Base-by-base conservation (phyloP, 1,140 invertebrate species). In the Penaeus japonicus region DNA sequence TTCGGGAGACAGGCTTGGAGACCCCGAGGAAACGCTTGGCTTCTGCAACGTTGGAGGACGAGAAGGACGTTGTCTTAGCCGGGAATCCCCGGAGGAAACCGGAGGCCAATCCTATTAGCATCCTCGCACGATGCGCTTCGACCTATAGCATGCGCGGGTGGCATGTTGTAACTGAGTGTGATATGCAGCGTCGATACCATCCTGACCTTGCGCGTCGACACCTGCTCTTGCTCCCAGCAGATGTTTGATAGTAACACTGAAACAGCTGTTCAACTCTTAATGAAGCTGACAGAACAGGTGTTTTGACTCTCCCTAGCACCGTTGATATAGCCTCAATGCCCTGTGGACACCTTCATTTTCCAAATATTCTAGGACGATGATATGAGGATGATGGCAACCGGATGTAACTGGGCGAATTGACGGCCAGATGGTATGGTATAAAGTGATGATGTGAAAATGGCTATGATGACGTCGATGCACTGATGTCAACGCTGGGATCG, bases 101-200 rank as follows among this genome's bases (percentile, higher is more conserved):
- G 15, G 32, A 81, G 70, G 55, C 85, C 85, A n/a, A 87, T 20
- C 1, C 79, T n/a, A 27, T 87, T 87, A 7, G 85, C 70, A 32
- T 87, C 85, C 85, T 87, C 85, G 24, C 85, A 87, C 15, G 85
- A 87, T 15, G 77, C 57, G 35, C 85, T 87, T 24, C 85, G 55
- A 1, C 85, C 85, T 59, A 87, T 17, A 22, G 54, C 24, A 57
- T 87, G 85, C 18, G 39, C 47, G n/a, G 55, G 35, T n/a, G 85
- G 85, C 85, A 80, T 77, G 85, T 87, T 87, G 77, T 81, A 80
- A 62, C 55, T 70, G 35, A 87, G 85, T 30, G 85, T 87, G 78
- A 87, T 87, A 24, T 87, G 85, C 32, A 87, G 77, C 17, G 85
- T 87, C 18, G 85, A 87, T 39, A 87, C 85, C 85, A 87, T 85